Conservation (phyloP, 2,888 invertebrate genomes). For the Theodoxus fluviatilis region DNA sequence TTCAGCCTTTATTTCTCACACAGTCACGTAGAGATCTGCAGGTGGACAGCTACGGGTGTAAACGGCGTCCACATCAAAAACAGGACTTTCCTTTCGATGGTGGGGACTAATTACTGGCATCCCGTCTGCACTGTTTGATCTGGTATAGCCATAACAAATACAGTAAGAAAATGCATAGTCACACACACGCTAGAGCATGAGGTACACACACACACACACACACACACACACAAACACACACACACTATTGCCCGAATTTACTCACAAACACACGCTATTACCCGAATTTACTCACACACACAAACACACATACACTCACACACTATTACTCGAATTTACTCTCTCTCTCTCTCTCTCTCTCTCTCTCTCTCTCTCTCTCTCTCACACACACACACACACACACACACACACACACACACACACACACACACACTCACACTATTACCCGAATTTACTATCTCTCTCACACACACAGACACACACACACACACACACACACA, state of each 20-base stretch:
- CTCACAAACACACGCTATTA: not conserved
- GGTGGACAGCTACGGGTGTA: no score
- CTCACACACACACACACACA: conserved; percentile 8
- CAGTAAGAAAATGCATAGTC: no score
- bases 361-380: not conserved
- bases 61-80: no score
- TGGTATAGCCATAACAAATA: no score
- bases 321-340: no score
- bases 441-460: not conserved
- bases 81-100: no score
- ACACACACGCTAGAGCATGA: not conserved
- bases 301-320: conserved; percentile 2
- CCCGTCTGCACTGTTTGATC: no score
- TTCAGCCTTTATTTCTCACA: no score
- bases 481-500: conserved; percentile 10
- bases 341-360: not conserved
- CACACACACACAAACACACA: not conserved
- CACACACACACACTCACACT: not conserved
- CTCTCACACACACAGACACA: not conserved
- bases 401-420: not conserved
- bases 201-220: not conserved
- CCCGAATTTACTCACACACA: conserved; percentile 7
- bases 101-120: no score
- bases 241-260: no score
- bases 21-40: no score